A percentile compares a stretch with the other conserved stretches of the same genome.
Evolutionary conservation across 2,888 invertebrate genomes (phyloP).

Genomic region (Therioaphis trifolii): DNA sequence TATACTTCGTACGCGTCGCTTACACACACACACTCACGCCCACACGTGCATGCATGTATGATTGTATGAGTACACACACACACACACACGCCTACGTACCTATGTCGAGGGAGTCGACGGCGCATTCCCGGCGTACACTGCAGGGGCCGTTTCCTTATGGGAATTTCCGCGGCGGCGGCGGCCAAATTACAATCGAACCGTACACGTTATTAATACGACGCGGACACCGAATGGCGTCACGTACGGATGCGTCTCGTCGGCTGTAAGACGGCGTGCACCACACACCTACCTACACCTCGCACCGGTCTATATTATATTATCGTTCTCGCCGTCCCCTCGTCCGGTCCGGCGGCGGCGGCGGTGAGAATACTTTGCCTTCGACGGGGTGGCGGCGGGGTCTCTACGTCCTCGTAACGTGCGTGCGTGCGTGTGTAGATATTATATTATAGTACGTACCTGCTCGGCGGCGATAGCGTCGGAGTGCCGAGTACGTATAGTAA

Average conservation of each 20-base stretch:
- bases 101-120: no score
- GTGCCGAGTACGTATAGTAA: constrained; percentile 2
- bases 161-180: constrained; percentile 40
- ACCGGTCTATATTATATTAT: no score
- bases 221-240: constrained; percentile 52
- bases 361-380: no score
- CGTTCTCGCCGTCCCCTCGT: background rate
- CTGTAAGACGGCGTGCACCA: no score
- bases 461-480: background rate
- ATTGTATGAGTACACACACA: no score
- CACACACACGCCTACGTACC: no score
- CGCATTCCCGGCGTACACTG: no score
- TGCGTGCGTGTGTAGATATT: background rate
- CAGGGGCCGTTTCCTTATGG: constrained; percentile 55
- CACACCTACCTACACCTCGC: no score
- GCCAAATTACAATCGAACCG: constrained; percentile 55
- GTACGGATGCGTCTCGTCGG: constrained; percentile 11
- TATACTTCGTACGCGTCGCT: no score
- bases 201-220: constrained; percentile 39
- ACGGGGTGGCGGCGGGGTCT: no score
- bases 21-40: no score
- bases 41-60: no score
- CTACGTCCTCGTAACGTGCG: background rate
- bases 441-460: background rate
- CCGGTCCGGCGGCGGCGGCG: background rate